Percentiles rank a stretch among this genome's conserved stretches.
phyloP scores from a whole-genome alignment of 2,797 vertebrate genomes.

The Muraenolepis orangiensis region DNA sequence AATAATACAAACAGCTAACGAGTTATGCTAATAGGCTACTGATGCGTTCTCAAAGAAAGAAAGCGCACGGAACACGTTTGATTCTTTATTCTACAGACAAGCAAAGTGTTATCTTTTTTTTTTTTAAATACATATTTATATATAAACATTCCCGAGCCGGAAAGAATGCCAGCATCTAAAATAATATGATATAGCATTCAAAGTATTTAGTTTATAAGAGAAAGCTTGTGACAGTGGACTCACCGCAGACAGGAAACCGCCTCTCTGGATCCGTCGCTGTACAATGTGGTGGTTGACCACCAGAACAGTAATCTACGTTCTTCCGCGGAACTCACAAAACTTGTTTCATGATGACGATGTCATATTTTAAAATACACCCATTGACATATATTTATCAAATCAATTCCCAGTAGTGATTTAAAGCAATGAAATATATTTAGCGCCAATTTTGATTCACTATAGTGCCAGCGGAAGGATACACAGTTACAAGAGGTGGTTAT shows the following conservation, averaged over 20 bases:
- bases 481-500: slow-evolving; percentile 3
- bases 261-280: slow-evolving; percentile 36
- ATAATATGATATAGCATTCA: not conserved
- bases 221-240: slow-evolving; percentile 41
- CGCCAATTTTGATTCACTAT: slow-evolving; percentile 21
- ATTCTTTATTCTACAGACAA: not conserved
- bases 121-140: no score
- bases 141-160: not conserved
- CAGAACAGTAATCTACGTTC: not conserved
- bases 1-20: slow-evolving; percentile 14
- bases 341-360: rapidly evolving
- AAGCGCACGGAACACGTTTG: slow-evolving; percentile 36
- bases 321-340: slow-evolving; percentile 26
- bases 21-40: slow-evolving; percentile 38
- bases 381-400: not conserved
- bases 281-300: not conserved
- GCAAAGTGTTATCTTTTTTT: not conserved
- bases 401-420: not conserved
- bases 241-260: slow-evolving; percentile 66
- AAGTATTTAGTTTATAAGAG: slow-evolving; percentile 25
- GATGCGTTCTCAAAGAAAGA: slow-evolving; percentile 59
- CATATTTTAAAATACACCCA: not conserved
- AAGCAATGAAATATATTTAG: not conserved
- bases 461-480: slow-evolving; percentile 67
- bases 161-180: not conserved